A percentile compares a stretch with the other conserved stretches of the same genome.
phyloP scores from a whole-genome alignment of 2,113 vertebrate species.

The Rhea pennata region DNA sequence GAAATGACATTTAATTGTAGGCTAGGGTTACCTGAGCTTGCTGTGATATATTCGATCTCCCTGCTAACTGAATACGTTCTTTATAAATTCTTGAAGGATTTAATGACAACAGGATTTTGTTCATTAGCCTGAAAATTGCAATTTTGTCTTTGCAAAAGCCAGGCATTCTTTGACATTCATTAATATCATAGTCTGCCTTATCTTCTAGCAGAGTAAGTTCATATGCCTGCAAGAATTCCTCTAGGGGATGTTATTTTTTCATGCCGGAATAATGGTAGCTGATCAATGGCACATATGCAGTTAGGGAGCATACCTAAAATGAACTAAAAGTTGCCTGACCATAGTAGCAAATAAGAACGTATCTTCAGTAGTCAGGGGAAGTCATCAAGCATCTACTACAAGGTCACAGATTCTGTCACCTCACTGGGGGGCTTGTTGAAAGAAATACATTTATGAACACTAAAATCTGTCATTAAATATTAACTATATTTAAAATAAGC shows the following conservation, averaged over 20 bases:
- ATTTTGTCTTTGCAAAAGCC: constrained; percentile 42
- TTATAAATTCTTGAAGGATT: constrained; percentile 31
- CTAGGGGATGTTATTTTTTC: neutral
- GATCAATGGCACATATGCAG: neutral
- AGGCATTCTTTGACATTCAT: constrained; percentile 17
- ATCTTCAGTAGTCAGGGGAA: neutral
- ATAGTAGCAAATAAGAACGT: constrained; percentile 11
- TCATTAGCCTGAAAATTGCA: constrained; percentile 58
- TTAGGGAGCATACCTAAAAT: neutral
- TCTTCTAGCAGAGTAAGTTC: neutral
- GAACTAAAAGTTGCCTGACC: neutral
- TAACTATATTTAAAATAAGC: neutral
- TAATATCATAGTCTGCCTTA: neutral
- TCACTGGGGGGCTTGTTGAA: neutral
- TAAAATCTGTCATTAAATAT: neutral
- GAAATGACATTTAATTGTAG: constrained; percentile 69
- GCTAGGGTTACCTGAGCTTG: constrained; percentile 37
- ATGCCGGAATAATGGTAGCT: neutral
- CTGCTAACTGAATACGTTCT: constrained; percentile 32
- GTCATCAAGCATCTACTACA: neutral
- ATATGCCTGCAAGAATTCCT: neutral
- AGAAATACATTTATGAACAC: neutral
- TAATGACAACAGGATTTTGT: constrained; percentile 26
- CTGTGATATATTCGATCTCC: constrained; percentile 38
- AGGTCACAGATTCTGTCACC: neutral